Base-by-base conservation (phyloP, 1,140 invertebrate species). In the Leptinotarsa undecemlineata region DNA sequence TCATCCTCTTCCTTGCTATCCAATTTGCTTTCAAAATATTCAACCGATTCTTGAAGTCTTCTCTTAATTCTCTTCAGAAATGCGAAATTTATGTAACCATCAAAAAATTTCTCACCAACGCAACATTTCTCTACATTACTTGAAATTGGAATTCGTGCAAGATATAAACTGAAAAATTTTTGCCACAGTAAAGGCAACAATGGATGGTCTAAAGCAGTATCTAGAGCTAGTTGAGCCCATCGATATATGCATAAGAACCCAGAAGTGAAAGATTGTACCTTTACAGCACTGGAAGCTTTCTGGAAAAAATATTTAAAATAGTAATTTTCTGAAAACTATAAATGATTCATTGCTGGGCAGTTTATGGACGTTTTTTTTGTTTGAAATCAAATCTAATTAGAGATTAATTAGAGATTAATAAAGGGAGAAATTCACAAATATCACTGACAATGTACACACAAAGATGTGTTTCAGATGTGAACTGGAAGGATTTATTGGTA, bases 201-300 rank as follows among this genome's bases (percentile, higher is more conserved):
- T 14, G 92, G 91, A 86, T 95, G 92, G 76, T 91, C 90, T 68
- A 90, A 78, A 4, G 90, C 89, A 72, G 92, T 90, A 79, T 91
- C 92, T n/a, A 94, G 82, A 48, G 92, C 90, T 82, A 94, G 90
- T 79, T 94, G 92, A 0, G 91, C 91, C 90, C 92, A 95, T 61
- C 94, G 89, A 80, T 94, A 95, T 57, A 96, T 90, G 21, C 90
- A 88, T 76, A 96, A 85, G 71, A 88, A 88, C 73, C 87, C 87
- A 0, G 88, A 84, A 47, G 88, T 85, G 77, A 90, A 90, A 2
- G 87, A 79, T 42, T 87, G 85, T 2, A 91, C 82, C 84, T 94
- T 93, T 33, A 91, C 82, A 5, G 87, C 86, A 8, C 83, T 81
- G 42, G 89, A 87, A 2, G 90, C 90, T 88, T 89, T 91, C 91